phyloP scores from a whole-genome alignment of 2,797 vertebrate genomes.

The Enteromius anoplus region DNA sequence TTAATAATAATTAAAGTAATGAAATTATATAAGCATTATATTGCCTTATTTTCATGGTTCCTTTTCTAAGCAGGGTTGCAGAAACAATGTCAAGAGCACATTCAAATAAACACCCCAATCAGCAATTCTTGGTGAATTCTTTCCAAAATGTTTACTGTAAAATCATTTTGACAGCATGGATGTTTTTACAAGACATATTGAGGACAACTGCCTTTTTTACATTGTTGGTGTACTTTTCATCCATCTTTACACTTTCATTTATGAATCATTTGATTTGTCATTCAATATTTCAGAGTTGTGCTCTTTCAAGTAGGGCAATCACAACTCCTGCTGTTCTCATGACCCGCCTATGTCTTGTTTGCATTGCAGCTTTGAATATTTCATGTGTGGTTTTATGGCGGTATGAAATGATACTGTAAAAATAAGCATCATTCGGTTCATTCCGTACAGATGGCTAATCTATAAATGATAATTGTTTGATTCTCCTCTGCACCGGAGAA shows the following conservation, averaged over 20 bases:
- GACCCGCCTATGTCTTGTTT: neutral
- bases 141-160: neutral
- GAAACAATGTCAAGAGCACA: neutral
- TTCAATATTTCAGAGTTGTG: neutral
- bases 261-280: neutral
- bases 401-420: neutral
- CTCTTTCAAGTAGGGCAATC: conserved; percentile 3
- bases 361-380: conserved; percentile 14
- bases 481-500: conserved; percentile 2
- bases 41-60: neutral
- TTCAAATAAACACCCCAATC: neutral
- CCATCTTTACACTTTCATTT: neutral
- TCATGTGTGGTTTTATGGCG: conserved; percentile 15
- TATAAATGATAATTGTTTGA: conserved; percentile 38
- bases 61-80: neutral
- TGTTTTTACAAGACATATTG: neutral
- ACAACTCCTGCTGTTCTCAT: neutral
- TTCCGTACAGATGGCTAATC: conserved; percentile 27
- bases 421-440: neutral
- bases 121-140: neutral
- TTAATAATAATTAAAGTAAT: neutral
- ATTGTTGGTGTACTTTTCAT: neutral
- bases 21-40: neutral
- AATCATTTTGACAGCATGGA: conserved; percentile 18
- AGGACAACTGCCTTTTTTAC: neutral